phyloP scores from a whole-genome alignment of 1,140 invertebrate species.

The Neoseiulus cucumeris region DNA sequence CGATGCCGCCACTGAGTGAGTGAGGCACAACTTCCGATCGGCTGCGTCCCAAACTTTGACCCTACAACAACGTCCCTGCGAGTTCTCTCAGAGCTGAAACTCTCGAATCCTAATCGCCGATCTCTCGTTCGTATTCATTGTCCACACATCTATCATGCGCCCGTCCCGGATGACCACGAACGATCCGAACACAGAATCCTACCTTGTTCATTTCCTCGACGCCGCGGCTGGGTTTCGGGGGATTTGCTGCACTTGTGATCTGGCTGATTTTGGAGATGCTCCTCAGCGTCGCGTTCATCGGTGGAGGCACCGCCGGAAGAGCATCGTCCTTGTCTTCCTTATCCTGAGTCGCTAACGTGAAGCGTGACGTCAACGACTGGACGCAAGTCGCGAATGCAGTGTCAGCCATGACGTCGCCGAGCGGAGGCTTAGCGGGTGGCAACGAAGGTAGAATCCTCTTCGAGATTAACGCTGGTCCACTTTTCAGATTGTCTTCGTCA shows the following conservation, averaged over 20 bases:
- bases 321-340: not conserved
- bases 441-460: conserved; percentile 15
- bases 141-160: too few relatives aligned
- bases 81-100: too few relatives aligned
- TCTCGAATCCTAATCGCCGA: too few relatives aligned
- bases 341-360: conserved; percentile 23
- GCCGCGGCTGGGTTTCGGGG: not conserved
- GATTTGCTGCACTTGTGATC: not conserved
- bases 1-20: too few relatives aligned
- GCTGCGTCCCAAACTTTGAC: too few relatives aligned
- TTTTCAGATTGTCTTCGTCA: conserved; percentile 11
- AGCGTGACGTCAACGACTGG: conserved; percentile 29
- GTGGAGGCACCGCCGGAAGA: conserved; percentile 10
- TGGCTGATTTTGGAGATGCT: not conserved
- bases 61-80: too few relatives aligned
- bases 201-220: conserved; percentile 11
- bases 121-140: too few relatives aligned
- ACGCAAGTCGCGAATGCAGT: conserved; percentile 31
- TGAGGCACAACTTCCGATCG: too few relatives aligned
- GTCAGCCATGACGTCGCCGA: conserved; percentile 20
- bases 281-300: conserved; percentile 10
- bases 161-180: too few relatives aligned
- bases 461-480: not conserved
- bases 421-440: conserved; percentile 18
- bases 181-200: not conserved